phyloP scores from a whole-genome alignment of 2,113 vertebrate genomes.

The Budorcas taxicolor region DNA sequence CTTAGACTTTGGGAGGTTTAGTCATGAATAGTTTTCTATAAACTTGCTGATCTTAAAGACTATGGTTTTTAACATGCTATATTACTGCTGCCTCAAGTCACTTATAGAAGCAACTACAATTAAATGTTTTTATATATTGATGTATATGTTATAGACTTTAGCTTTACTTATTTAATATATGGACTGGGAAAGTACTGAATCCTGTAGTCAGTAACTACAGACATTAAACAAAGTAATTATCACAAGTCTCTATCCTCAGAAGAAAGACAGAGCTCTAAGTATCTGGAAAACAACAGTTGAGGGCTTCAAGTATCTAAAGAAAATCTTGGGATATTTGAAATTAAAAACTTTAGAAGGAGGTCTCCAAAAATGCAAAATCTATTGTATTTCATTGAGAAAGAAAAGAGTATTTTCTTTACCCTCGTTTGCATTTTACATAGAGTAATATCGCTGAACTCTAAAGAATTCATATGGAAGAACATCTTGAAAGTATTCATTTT shows the following conservation, averaged over 20 bases:
- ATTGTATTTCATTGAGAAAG: conserved; percentile 25
- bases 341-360: conserved; percentile 28
- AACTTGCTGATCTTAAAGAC: background rate
- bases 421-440: conserved; percentile 66
- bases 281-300: conserved; percentile 39
- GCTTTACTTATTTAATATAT: background rate
- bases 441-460: background rate
- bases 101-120: background rate
- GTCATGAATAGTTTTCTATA: background rate
- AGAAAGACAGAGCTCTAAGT: conserved; percentile 4
- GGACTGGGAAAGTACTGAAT: background rate
- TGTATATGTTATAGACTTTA: background rate
- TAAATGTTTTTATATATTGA: background rate
- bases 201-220: background rate
- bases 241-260: background rate
- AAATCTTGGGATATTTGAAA: conserved; percentile 45
- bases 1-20: background rate
- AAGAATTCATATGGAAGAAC: conserved; percentile 49
- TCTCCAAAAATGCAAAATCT: conserved; percentile 55
- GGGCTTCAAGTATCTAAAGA: conserved; percentile 37
- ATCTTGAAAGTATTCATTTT: conserved; percentile 63
- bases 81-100: background rate
- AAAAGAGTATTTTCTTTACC: conserved; percentile 45
- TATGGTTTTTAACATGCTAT: background rate
- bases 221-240: background rate